Evolutionary conservation across 2,113 vertebrate species (phyloP).

Genomic region (Leucopsar rothschildi): DNA sequence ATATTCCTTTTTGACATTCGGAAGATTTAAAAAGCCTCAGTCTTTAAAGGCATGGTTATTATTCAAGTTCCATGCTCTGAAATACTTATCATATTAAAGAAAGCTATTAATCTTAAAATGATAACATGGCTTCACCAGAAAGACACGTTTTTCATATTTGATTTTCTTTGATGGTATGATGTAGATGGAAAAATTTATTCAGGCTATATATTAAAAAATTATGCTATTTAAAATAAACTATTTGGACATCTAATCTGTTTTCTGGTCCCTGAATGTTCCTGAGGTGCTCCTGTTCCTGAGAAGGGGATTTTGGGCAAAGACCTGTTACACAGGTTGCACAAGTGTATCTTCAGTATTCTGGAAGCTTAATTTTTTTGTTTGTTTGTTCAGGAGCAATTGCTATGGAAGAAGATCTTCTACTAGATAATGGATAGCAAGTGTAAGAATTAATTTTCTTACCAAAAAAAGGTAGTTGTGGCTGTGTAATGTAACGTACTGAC

Average conservation of each 20-base stretch:
- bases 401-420: neutral
- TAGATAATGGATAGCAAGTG: neutral
- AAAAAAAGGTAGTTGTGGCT: neutral
- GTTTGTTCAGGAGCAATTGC: neutral
- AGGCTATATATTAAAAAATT: neutral
- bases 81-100: neutral
- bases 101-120: neutral
- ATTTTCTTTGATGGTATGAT: conserved; percentile 13
- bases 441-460: neutral
- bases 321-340: neutral
- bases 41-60: neutral
- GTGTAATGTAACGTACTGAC: too few relatives aligned
- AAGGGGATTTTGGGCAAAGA: neutral
- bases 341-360: neutral
- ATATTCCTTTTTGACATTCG: neutral
- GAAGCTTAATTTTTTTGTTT: neutral
- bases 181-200: neutral
- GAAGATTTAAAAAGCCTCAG: neutral
- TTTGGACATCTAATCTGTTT: neutral
- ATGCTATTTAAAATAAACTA: neutral
- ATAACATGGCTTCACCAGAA: neutral
- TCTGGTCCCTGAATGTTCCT: neutral
- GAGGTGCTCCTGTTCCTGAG: neutral
- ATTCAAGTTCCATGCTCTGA: neutral
- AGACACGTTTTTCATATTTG: neutral